Conservation (phyloP, 2,888 invertebrate genomes). For the Drosophila neonasuta region DNA sequence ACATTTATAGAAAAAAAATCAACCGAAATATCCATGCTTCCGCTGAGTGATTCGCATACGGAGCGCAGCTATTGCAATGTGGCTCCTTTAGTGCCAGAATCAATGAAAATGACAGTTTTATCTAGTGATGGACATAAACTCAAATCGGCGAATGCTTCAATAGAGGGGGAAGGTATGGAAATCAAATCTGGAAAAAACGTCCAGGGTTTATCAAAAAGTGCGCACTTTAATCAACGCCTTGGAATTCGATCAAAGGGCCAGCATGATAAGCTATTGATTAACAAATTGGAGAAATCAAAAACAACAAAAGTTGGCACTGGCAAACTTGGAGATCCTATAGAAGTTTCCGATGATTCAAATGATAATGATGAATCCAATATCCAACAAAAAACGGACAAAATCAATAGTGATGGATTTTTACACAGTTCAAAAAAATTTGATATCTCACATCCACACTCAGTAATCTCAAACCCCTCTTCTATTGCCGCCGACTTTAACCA, state of each 20-base stretch:
- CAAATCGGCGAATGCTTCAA: slow-evolving; percentile 14
- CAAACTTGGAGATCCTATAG: slow-evolving; percentile 74
- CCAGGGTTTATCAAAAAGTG: not conserved
- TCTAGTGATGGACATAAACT: slow-evolving; percentile 10
- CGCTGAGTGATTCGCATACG: slow-evolving; percentile 20
- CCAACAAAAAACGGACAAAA: slow-evolving; percentile 5
- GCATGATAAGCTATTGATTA: slow-evolving; percentile 1
- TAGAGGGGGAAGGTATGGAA: slow-evolving; percentile 7
- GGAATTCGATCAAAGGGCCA: not conserved
- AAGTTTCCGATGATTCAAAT: slow-evolving; percentile 78
- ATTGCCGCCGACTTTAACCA: slow-evolving; percentile 23
- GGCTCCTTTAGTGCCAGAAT: slow-evolving; percentile 80
- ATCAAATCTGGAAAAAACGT: slow-evolving; percentile 6
- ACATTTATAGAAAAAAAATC: slow-evolving; percentile 28
- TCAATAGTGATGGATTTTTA: not conserved
- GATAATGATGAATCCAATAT: slow-evolving; percentile 42
- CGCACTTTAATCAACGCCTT: slow-evolving; percentile 1
- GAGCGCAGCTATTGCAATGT: slow-evolving; percentile 81
- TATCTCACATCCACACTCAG: slow-evolving; percentile 4
- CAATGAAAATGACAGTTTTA: slow-evolving; percentile 65
- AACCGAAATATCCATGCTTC: slow-evolving; percentile 5
- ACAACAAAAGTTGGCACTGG: slow-evolving; percentile 55
- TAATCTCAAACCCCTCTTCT: slow-evolving; percentile 9
- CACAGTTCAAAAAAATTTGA: slow-evolving; percentile 24
- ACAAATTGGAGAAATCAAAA: not conserved